Base-by-base conservation (phyloP, 1,140 invertebrate genomes). In the Galendromus occidentalis region DNA sequence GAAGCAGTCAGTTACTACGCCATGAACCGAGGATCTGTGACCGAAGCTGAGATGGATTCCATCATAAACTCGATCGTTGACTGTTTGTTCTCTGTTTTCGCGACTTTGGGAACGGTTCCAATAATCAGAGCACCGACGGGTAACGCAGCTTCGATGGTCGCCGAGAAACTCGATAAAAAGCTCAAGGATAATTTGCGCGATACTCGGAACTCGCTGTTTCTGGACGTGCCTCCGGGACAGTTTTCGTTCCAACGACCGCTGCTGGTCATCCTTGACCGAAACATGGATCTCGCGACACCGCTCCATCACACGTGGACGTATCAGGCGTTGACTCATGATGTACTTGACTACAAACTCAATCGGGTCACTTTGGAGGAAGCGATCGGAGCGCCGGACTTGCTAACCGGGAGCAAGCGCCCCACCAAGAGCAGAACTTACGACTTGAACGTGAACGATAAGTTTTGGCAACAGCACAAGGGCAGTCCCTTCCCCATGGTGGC, bases 241-340 rank as follows among this genome's bases (percentile, higher is more conserved):
- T 25, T 39, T 66, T 83, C 81, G 70, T 94, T 95, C 76, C 91
- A 94, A 71, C 79, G 93, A 65, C 93, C 93, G 2, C 77, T 98
- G 65, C 76, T 99, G 12, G 86, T 98, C 64, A 78, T 99, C 67
- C 79, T 98, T 47, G 96, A 99, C 76, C 80, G 96, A 67, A 93
- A 89, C 77, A 81, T 97, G 66, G 95, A 99, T 77, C 85, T 99
- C 81, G 90, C 93, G 0, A 98, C 94, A 18, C 91, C 91, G 42
- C 77, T 99, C 67, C 92, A 98, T 82, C 96, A 99, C 76, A 96
- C 95, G 2, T 99, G 96, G 96, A 98, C 93, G 0, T 99, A 99
- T 76, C 92, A 97, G 78, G 94, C 95, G 12, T 74, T 99, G 64
- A 85, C 88, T 33, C 93, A 98, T 76, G 94, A 98, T 81, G 85